Percentiles rank a stretch among this genome's conserved stretches.
phyloP scores from a whole-genome alignment of 2,113 vertebrate species.

The Triplophysa rosa region DNA sequence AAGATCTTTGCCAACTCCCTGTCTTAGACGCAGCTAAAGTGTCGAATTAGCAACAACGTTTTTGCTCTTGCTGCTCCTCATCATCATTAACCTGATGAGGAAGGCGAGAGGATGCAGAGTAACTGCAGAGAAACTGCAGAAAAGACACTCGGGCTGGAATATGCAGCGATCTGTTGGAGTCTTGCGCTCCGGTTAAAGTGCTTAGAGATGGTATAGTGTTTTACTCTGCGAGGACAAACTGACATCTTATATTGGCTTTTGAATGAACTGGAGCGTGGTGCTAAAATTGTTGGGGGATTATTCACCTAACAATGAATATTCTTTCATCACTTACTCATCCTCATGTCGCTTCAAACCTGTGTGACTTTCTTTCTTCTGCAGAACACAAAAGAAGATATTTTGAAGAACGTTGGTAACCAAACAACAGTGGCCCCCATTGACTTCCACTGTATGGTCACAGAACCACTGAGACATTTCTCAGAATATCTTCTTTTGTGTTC shows the following conservation, averaged over 20 bases:
- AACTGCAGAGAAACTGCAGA: slow-evolving; percentile 12
- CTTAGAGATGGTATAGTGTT: background rate
- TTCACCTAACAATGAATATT: too few species aligned
- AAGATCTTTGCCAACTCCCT: slow-evolving; percentile 28
- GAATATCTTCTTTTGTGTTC: too few species aligned
- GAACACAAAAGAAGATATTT: too few species aligned
- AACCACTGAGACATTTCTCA: too few species aligned
- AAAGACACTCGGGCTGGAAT: background rate
- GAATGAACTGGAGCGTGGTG: too few species aligned
- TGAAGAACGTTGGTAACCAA: too few species aligned
- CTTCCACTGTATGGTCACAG: too few species aligned
- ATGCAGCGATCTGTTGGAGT: background rate
- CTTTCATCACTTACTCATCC: too few species aligned
- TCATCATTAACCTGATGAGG: slow-evolving; percentile 45
- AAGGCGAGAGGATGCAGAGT: slow-evolving; percentile 4
- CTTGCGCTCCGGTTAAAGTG: background rate
- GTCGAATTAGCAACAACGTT: slow-evolving; percentile 46
- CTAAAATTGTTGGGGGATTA: too few species aligned
- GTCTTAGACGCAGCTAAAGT: slow-evolving; percentile 26
- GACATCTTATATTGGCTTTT: background rate
- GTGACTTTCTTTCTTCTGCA: too few species aligned
- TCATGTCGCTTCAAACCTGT: too few species aligned
- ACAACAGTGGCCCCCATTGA: too few species aligned
- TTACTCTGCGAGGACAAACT: background rate
- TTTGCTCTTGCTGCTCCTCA: slow-evolving; percentile 22